Evolutionary conservation across 2,888 invertebrate genomes (phyloP), one percentile per base, ranked within the genome.

Genomic region (Diarsia dahlii): DNA sequence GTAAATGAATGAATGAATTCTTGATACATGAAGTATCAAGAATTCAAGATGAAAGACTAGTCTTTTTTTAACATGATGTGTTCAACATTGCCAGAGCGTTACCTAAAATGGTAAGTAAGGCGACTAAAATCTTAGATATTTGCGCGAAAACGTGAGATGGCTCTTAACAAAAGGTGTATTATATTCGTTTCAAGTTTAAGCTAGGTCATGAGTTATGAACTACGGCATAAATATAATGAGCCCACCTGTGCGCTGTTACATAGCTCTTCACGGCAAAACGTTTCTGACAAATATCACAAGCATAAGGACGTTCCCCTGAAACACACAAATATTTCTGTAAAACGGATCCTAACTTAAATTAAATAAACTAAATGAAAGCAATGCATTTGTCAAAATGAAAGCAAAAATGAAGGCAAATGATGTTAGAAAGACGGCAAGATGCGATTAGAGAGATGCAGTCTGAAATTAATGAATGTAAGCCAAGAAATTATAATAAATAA

Each of bases 181-280:
- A 12, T 48, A 48, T 18, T 65, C 18, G 18, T 48, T 65, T 39
- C 3, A 39, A 39, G 23, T 39, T 52, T n/a, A 23, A 52, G 18
- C n/a, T 54, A 1, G 18, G 6, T 6, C 56, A 13, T 4, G n/a
- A 45, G n/a, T 58, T 28, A 58, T 15, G 63, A 45, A 45, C 8
- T 8, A 45, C n/a, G n/a, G 6, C 45, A 63, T 45, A 63, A 63
- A 45, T 39, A 63, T 63, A 45, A 45, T 63, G 13, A 63, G 45
- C 63, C 89, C 89, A 97, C 97, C 97, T 97, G 93, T 98, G 98
- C 66, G 98, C 98, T 84, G 98, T 98, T 76, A 98, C 97, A 90
- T 98, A 98, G 91, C 98, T 98, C 94, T 98, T 98, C 82, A 98
- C 98, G 62, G 98, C 98, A 93, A 98, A 98, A 89, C 98, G 97